Conservation (phyloP, 2,797 vertebrate genomes). For the Lithobates sylvaticus region DNA sequence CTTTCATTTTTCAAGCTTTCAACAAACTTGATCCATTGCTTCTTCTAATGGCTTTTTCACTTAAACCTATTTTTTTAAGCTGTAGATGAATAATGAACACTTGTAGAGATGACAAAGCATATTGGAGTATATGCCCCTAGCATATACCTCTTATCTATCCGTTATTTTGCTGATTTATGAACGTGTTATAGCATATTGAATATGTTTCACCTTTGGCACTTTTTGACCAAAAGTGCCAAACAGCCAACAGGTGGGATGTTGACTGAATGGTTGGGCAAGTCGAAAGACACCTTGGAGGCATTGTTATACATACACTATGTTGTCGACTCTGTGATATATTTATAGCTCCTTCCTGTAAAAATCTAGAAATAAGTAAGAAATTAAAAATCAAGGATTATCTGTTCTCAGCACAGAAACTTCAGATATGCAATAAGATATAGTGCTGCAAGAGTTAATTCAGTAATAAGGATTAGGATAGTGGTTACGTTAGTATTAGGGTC, state of each 20-base stretch:
- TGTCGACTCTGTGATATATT: neutral
- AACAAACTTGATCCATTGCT: slow-evolving; percentile 42
- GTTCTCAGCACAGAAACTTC: neutral
- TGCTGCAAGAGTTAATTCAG: neutral
- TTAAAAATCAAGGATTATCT: neutral
- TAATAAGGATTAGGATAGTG: neutral
- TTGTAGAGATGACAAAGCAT: slow-evolving; percentile 4
- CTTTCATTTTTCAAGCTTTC: slow-evolving; percentile 56
- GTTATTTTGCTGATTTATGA: neutral
- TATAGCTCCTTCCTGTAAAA: neutral
- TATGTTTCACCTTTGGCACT: neutral
- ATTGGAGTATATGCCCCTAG: neutral
- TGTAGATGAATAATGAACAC: slow-evolving; percentile 28
- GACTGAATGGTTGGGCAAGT: neutral
- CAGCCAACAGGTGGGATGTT: slow-evolving; percentile 2
- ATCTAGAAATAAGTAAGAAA: neutral
- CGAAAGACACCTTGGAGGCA: neutral
- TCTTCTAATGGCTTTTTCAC: slow-evolving; percentile 51
- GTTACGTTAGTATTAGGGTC: too few relatives aligned
- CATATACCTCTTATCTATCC: neutral
- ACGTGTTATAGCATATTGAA: neutral
- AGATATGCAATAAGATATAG: neutral
- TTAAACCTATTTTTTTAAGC: slow-evolving; percentile 34
- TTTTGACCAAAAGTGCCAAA: neutral
- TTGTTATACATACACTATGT: neutral